phyloP scores from a whole-genome alignment of 2,888 invertebrate genomes.

The Matsumyia berberina region DNA sequence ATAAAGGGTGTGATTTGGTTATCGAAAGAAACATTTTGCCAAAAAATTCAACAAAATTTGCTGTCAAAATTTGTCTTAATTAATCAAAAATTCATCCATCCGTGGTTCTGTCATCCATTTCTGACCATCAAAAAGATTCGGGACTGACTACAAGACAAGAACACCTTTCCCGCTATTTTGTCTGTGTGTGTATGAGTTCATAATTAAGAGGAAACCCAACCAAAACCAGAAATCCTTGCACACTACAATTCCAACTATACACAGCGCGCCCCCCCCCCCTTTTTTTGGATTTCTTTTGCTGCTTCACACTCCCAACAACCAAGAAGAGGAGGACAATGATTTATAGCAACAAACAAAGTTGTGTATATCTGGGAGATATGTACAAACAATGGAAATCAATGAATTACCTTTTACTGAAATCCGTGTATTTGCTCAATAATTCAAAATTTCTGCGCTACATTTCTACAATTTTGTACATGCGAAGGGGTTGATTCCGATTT shows the following conservation, averaged over 20 bases:
- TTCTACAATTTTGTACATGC: slow-evolving; percentile 71
- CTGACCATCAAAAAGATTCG: slow-evolving; percentile 61
- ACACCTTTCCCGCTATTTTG: slow-evolving; percentile 38
- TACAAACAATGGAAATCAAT: slow-evolving; percentile 76
- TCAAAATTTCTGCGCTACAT: slow-evolving; percentile 73
- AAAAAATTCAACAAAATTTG: slow-evolving; percentile 30
- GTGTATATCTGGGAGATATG: slow-evolving; percentile 70
- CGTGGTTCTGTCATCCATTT: slow-evolving; percentile 48
- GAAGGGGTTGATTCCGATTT: slow-evolving; percentile 65
- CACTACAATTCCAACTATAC: slow-evolving; percentile 33
- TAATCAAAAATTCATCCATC: slow-evolving; percentile 61
- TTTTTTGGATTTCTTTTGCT: slow-evolving; percentile 40
- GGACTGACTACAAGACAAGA: slow-evolving; percentile 8
- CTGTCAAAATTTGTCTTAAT: slow-evolving; percentile 65
- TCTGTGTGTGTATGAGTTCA: slow-evolving; percentile 47
- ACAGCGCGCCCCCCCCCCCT: neutral
- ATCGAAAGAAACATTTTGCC: slow-evolving; percentile 32
- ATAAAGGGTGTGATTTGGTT: neutral
- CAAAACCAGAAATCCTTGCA: slow-evolving; percentile 21
- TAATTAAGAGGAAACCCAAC: slow-evolving; percentile 65
- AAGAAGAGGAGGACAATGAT: slow-evolving; percentile 61
- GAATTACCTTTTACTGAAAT: slow-evolving; percentile 75
- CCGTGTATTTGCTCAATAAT: slow-evolving; percentile 76
- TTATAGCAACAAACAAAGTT: slow-evolving; percentile 73
- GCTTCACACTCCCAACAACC: slow-evolving; percentile 25